Base-by-base conservation (phyloP, 2,113 vertebrate species). In the Ammospiza caudacuta region DNA sequence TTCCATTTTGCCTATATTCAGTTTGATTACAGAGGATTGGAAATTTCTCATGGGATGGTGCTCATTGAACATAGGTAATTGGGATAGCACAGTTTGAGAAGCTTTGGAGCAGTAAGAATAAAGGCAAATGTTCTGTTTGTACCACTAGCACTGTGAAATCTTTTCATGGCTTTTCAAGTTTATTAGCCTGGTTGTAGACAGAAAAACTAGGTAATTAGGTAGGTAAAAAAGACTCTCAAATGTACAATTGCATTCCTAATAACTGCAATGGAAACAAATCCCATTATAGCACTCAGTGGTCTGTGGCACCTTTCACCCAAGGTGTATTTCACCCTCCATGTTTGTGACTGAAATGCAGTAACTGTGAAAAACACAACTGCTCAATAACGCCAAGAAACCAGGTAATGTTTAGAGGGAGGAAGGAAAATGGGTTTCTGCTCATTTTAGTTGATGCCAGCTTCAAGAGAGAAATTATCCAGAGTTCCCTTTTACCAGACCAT, bases 21-120 rank as follows among this genome's bases (percentile, higher is more conserved):
- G 31, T 59, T 55, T 83, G 52, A 52, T 87, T 84, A 24, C 22
- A 84, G 27, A 37, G 49, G 58, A 87, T 9, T 46, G 72, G 64
- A 75, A 89, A 89, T 91, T 91, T 75, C 92, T 96, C 83, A 27
- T 61, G 91, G 73, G 94, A 93, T 46, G 79, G 9, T 39, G 43
- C 33, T 90, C 63, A 33, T 9, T 86, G 83, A 37, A 90, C 67
- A 91, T n/a, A 90, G 43, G 83, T 86, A 94, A 96, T 83, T 77
- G 79, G 59, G 68, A 72, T 78, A 54, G 69, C 77, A 68, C 41
- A 75, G 31, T 41, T 90, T 87, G 68, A 57, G 89, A 75, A 61
- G 80, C 33, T 93, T 92, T 66, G 59, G 69, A 95, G n/a, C 52
- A 72, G 66, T 16, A 72, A 81, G 76, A 87, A 80, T 74, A 94